Base-by-base conservation (phyloP, 2,797 vertebrate species). In the Poecilia wingei region DNA sequence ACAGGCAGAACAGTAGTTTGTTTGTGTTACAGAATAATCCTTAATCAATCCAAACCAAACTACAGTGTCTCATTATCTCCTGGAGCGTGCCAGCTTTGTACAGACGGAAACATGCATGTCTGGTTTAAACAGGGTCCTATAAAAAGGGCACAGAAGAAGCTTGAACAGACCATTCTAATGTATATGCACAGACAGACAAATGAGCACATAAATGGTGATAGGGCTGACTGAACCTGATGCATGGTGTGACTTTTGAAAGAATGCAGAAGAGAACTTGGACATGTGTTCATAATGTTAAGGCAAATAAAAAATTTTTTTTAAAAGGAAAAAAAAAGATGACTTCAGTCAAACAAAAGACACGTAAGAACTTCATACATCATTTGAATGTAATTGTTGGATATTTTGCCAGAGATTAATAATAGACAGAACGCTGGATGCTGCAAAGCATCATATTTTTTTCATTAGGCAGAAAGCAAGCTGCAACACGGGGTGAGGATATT, bases 1-100 rank as follows among this genome's bases (percentile, higher is more conserved):
- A 78, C 81, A 68, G 78, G 83, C 87, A 87, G 84, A 93, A 94
- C 94, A 94, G 95, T 94, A 95, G 95, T 90, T 91, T 94, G 90
- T 94, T 94, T 95, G 92, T 94, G 84, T 94, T 92, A 76, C 90
- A 91, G 88, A 94, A 93, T 93, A 94, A 94, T 95, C 91, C 91
- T 91, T 93, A 93, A 94, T 94, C 91, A 95, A 92, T 90, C 91
- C 89, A 91, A 93, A 93, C 91, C 90, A 76, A 92, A 84, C 86
- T 86, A 79, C 82, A 84, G 89, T 90, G 90, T 92, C 77, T 92
- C 85, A 93, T 95, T 94, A 94, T 91, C 87, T 90, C 51, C 84
- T 73, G 79, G 88, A 88, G 77, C 75, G 70, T 91, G 93, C 93
- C 94, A 94, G 89, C 75, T 90, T 92, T 91, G 91, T 90, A 72